Base-by-base conservation (phyloP, 2,113 vertebrate genomes). In the Mandrillus leucophaeus region DNA sequence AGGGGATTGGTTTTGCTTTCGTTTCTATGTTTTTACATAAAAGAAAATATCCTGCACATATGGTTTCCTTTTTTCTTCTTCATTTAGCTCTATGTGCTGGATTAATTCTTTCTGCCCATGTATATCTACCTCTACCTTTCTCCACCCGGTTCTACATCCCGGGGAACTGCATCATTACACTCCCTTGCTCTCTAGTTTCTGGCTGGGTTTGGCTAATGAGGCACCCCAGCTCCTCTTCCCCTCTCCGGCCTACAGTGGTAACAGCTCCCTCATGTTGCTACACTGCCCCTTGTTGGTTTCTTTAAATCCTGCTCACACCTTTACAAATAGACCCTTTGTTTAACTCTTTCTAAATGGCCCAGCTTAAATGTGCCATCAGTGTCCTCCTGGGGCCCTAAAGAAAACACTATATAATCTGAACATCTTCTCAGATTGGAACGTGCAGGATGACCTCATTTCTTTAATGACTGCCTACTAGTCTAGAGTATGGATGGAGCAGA, bases 111-210 rank as follows among this genome's bases (percentile, higher is more conserved):
- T 16, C 6, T 11, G 22, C 8, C 13, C 50, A 43, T 1, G 13
- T 6, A 9, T 8, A 25, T 8, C 12, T 3, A 1, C 18, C 10
- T 52, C 17, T 9, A 7, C 30, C 78, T 10, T 55, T 43, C 73
- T 80, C 45, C 5, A 12, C 20, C 25, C 35, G 12, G 16, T 12
- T 17, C 73, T 5, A 48, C 38, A 48, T 13, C 12, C 23, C 0
- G 52, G 5, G 23, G 40, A 9, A 35, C 32, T 23, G 1, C 8
- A 2, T 1, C 35, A 20, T 25, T 5, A 5, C 22, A 18, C 20
- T 40, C 38, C 78, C 32, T 48, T 32, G 23, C 22, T 45, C 50
- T 18, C 35, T 38, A 25, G 68, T 32, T 88, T 22, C 45, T 66
- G 17, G 57, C 35, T 45, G 27, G 4, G 20, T 32, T 55, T 92